Evolutionary conservation across 2,797 vertebrate species (phyloP).

Genomic region (Typhlichthys subterraneus): DNA sequence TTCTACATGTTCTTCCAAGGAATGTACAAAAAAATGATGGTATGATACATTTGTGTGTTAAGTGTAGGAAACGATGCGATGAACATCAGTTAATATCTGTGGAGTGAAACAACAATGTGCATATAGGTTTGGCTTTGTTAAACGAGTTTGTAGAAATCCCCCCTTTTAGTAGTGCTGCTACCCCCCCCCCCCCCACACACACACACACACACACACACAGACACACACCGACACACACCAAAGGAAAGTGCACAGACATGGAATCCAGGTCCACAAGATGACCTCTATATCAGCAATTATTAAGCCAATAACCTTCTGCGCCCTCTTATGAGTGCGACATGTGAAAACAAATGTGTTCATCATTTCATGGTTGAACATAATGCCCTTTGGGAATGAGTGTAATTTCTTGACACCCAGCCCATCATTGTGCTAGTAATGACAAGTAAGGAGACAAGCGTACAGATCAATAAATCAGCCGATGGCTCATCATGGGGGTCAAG

Average conservation of each 20-base stretch:
- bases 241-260: constrained; percentile 15
- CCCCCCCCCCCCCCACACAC: no score
- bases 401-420: constrained; percentile 60
- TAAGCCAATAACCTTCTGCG: constrained; percentile 43
- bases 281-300: constrained; percentile 32
- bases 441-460: constrained; percentile 76
- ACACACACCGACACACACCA: background rate
- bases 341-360: constrained; percentile 63
- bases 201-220: constrained; percentile 3
- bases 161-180: no score
- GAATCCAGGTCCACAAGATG: constrained; percentile 36
- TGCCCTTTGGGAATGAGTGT: constrained; percentile 60
- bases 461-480: constrained; percentile 82
- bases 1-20: no score
- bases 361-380: constrained; percentile 63
- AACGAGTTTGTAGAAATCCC: no score
- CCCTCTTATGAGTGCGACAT: constrained; percentile 44
- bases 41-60: no score
- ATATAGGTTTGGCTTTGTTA: no score
- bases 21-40: no score
- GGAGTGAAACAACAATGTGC: no score
- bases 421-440: constrained; percentile 74
- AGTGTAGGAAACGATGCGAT: no score
- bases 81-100: no score
- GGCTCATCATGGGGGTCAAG: constrained; percentile 63